Percentiles rank a stretch among this genome's conserved stretches.
phyloP scores from a whole-genome alignment of 2,888 invertebrate species.

The Erynnis tages region DNA sequence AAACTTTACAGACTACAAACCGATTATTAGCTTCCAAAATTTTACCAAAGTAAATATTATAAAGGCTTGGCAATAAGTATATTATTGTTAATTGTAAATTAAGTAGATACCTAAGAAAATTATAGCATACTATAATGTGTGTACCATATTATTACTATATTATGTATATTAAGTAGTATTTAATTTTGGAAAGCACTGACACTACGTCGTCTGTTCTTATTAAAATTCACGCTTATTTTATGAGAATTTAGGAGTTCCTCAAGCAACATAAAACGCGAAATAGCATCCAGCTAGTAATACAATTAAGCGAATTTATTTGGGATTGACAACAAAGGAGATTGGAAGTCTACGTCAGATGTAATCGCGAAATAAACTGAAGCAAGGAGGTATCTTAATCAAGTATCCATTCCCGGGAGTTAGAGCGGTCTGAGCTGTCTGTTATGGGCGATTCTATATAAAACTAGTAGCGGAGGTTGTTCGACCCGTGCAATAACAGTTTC shows the following conservation, averaged over 20 bases:
- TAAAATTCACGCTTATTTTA: constrained; percentile 5
- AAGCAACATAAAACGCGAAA: constrained; percentile 14
- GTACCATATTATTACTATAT: too few species aligned
- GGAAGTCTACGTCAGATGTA: constrained; percentile 67
- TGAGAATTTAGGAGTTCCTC: constrained; percentile 5
- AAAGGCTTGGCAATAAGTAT: too few species aligned
- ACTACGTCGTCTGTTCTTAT: too few species aligned
- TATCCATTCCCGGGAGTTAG: constrained; percentile 71
- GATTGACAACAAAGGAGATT: constrained; percentile 69
- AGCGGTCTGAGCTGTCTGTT: constrained; percentile 62
- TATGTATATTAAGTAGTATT: too few species aligned
- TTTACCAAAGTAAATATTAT: too few species aligned
- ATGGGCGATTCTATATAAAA: constrained; percentile 69
- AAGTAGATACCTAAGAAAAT: too few species aligned
- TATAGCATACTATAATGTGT: too few species aligned
- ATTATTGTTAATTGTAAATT: too few species aligned
- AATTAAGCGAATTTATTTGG: constrained; percentile 42
- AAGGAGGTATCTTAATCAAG: constrained; percentile 75
- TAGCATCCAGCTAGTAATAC: constrained; percentile 27
- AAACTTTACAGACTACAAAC: too few species aligned
- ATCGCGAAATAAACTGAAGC: constrained; percentile 76
- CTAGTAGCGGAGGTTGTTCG: constrained; percentile 54
- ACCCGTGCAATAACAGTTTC: constrained; percentile 72
- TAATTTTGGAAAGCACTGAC: too few species aligned
- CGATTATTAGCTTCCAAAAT: too few species aligned